These are phyloP conservation scores for Cygnus atratus DNA, from an alignment of 2,113 vertebrate species.

Conservation along the genomic window DNA sequence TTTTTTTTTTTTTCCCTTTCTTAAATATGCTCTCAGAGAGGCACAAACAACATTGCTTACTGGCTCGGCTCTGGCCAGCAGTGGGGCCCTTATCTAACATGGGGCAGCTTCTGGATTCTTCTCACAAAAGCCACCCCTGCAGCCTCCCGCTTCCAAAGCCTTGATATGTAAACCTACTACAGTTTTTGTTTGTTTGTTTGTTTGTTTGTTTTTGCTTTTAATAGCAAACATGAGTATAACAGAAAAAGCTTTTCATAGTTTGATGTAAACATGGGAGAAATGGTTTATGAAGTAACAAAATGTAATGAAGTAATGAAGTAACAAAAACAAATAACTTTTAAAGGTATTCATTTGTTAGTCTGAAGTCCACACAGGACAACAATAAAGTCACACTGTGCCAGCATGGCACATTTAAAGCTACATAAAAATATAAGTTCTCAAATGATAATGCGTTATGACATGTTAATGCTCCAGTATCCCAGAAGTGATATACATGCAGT, in stretches of 20 bases:
- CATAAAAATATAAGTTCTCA: not conserved
- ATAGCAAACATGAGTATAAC: not conserved
- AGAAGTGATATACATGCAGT: not conserved
- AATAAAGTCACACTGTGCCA: not conserved
- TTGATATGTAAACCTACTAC: no score
- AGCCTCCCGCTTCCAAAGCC: no score
- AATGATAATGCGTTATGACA: not conserved
- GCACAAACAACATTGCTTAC: no score
- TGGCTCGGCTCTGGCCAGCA: no score
- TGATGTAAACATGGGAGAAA: not conserved
- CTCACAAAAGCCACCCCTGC: no score
- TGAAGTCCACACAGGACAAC: not conserved
- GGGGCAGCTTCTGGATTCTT: no score
- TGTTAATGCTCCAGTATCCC: not conserved
- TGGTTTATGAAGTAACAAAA: not conserved
- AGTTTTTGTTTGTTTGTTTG: no score
- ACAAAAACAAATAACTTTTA: not conserved
- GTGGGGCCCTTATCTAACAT: no score
- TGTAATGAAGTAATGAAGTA: not conserved
- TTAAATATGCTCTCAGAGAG: no score
- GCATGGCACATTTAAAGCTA: not conserved
- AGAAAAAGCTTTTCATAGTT: not conserved
- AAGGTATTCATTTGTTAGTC: not conserved
- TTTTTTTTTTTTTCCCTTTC: no score
- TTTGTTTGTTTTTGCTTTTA: not conserved